These are phyloP conservation scores for Premnoplex brunnescens DNA, from an alignment of 2,797 vertebrate species.

Conservation along the genomic window DNA sequence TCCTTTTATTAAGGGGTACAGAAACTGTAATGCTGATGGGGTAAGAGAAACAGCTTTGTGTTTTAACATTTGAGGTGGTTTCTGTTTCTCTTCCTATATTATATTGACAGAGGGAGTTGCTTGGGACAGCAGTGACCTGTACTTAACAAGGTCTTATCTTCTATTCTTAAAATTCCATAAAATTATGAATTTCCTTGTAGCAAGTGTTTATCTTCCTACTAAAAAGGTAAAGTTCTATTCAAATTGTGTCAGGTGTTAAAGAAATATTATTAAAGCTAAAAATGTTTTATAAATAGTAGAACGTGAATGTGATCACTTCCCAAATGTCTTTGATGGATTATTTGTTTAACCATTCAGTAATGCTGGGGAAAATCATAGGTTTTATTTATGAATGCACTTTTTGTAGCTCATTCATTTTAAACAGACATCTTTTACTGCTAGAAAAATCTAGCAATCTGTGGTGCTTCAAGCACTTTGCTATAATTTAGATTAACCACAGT, in stretches of 20 bases:
- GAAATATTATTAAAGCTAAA: background rate
- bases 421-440: background rate
- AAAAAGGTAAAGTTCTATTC: background rate
- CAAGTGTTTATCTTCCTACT: background rate
- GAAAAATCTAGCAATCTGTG: slow-evolving; percentile 2
- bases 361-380: background rate
- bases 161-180: background rate
- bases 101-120: background rate
- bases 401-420: slow-evolving; percentile 38
- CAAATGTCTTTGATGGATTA: slow-evolving; percentile 5
- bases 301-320: background rate
- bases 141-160: background rate
- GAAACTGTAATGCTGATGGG: background rate
- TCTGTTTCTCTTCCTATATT: background rate
- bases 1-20: background rate
- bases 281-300: background rate
- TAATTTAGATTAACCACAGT: background rate
- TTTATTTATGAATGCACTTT: slow-evolving; percentile 34
- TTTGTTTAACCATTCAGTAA: slow-evolving; percentile 29
- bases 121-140: background rate
- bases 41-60: background rate
- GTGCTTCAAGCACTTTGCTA: background rate
- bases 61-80: background rate
- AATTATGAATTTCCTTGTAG: background rate
- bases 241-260: background rate